Conservation (phyloP, 2,888 invertebrate genomes). For the Drosophila silvestris region DNA sequence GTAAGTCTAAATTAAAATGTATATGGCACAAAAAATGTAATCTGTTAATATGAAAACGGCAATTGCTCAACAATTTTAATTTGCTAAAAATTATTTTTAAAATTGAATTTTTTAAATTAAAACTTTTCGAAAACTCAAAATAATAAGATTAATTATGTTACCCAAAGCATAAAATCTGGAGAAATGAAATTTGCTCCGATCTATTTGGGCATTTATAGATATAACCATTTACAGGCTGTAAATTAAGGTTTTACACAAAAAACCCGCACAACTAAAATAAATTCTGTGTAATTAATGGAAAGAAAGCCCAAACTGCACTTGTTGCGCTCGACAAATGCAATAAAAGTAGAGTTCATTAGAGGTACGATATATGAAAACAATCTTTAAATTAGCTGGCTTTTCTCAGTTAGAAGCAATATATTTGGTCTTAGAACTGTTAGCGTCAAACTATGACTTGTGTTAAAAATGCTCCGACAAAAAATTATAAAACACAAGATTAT, state of each 20-base stretch:
- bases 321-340: background rate
- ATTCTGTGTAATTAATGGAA: background rate
- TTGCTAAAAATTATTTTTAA: background rate
- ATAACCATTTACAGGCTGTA: background rate
- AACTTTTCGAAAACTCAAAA: background rate
- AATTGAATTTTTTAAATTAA: background rate
- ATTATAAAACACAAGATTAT: background rate
- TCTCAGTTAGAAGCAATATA: background rate
- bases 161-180: too few species aligned
- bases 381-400: background rate
- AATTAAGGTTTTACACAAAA: background rate
- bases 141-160: background rate
- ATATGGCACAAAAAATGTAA: background rate
- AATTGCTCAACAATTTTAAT: background rate
- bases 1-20: background rate
- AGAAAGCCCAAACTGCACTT: background rate
- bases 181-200: background rate
- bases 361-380: background rate
- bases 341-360: background rate
- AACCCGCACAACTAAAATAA: background rate
- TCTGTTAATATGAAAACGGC: background rate
- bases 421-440: background rate
- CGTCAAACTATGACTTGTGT: background rate
- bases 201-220: background rate
- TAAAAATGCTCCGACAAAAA: background rate